Conservation (phyloP, 2,113 vertebrate species). For the Mugil cephalus region DNA sequence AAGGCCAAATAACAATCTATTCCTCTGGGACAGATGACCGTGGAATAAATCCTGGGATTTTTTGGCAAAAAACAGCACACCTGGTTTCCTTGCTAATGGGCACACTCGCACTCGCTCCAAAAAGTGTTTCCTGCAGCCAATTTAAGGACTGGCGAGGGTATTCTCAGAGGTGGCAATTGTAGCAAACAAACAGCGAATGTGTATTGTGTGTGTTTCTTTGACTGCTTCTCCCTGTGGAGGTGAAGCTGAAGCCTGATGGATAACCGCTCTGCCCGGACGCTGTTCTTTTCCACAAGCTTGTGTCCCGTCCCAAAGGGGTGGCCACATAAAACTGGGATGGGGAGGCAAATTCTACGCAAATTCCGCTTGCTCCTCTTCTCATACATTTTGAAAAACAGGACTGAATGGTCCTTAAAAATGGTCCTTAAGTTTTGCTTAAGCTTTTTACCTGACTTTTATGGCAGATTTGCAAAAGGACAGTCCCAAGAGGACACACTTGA, state of each 20-base stretch:
- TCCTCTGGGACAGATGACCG: constrained; percentile 65
- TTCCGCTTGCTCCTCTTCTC: constrained; percentile 49
- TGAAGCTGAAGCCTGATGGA: constrained; percentile 76
- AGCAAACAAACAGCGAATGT: constrained; percentile 62
- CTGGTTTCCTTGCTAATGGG: constrained; percentile 77
- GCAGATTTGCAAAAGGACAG: too few relatives aligned
- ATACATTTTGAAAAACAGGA: constrained; percentile 26
- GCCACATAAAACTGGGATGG: constrained; percentile 56
- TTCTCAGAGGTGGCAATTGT: constrained; percentile 72
- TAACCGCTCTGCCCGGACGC: constrained; percentile 69
- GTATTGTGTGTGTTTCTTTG: constrained; percentile 59
- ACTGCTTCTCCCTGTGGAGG: constrained; percentile 62
- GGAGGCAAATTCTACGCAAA: constrained; percentile 65
- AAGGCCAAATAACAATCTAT: constrained; percentile 56
- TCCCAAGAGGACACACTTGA: too few relatives aligned
- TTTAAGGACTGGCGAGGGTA: constrained; percentile 70
- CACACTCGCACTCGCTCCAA: constrained; percentile 40
- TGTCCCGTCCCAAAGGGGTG: constrained; percentile 51
- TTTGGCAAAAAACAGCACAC: constrained; percentile 68
- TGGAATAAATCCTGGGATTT: constrained; percentile 71
- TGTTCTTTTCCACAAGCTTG: constrained; percentile 61
- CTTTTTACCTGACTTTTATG: too few relatives aligned
- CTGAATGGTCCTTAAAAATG: constrained; percentile 13
- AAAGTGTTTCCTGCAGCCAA: constrained; percentile 74
- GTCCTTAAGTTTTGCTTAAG: too few relatives aligned